Percentiles rank a stretch among this genome's conserved stretches.
These are phyloP conservation scores for Lysiphlebus fabarum DNA, from an alignment of 1,140 invertebrate genomes.

Conservation along the genomic window DNA sequence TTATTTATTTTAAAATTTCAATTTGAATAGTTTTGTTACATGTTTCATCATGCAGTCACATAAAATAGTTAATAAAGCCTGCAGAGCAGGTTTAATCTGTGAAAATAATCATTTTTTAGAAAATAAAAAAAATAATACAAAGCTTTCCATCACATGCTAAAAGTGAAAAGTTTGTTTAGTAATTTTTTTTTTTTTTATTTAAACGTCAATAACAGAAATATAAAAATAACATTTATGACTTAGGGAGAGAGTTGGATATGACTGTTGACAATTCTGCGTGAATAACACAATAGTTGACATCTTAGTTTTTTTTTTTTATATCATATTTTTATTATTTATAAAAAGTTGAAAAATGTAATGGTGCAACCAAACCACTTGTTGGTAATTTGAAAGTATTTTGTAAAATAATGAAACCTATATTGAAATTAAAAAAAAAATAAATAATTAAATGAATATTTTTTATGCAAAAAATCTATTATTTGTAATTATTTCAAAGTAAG, in stretches of 20 bases:
- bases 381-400: slow-evolving; percentile 28
- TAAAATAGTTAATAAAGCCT: too few relatives aligned
- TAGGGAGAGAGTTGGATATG: slow-evolving; percentile 32
- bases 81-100: too few relatives aligned
- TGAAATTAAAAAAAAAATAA: not conserved
- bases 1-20: too few relatives aligned
- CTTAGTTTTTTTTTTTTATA: not conserved
- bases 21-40: too few relatives aligned
- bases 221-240: slow-evolving; percentile 20
- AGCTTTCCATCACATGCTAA: slow-evolving; percentile 9
- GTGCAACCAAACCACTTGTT: not conserved
- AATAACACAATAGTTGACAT: not conserved
- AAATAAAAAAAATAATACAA: not conserved
- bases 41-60: too few relatives aligned
- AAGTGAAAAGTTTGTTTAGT: not conserved
- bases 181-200: slow-evolving; percentile 6
- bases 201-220: not conserved
- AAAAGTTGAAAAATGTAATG: not conserved
- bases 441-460: too few relatives aligned
- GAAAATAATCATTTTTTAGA: not conserved
- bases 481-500: too few relatives aligned
- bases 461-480: too few relatives aligned
- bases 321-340: not conserved
- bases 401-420: slow-evolving; percentile 17
- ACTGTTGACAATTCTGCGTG: slow-evolving; percentile 23